Base-by-base conservation (phyloP, 1,140 invertebrate species). In the Lerema accius region DNA sequence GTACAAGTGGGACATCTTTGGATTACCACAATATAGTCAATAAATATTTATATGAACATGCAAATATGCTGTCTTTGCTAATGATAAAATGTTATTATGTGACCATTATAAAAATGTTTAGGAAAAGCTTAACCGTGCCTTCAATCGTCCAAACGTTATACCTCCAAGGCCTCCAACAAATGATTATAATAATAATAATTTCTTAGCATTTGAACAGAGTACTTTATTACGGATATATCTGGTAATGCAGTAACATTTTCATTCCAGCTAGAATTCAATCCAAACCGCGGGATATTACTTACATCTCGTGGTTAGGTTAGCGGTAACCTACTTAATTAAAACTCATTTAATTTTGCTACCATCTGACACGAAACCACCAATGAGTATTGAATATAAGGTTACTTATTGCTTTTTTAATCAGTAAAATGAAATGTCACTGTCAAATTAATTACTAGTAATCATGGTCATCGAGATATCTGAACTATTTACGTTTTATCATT, bases 241-340 rank as follows among this genome's bases (percentile, higher is more conserved):
- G 16, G 17, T 50, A 32, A 32, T 16, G 2, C 13, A 50, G 10
- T 17, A 37, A 37, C 17, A 4, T 45, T 56, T 45, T 10, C 43
- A 45, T 35, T 45, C 15, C 32, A 40, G 32, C 40, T 46, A 58
- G 42, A 58, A 58, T 58, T 58, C 23, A 45, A 58, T 58, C 14
- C 42, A 58, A 58, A 45, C 53, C 53, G 10, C 40, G 15, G 9
- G 6, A 15, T 58, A 45, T 58, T 46, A 35, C 4, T 58, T 46
- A 35, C 10, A 45, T 43, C 2, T 58, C 53, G 53, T 35, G 53
- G 53, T 58, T 17, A 32, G 53, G 53, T 58, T 17, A 32, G 56
- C 9, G 43, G 56, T 59, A 59, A 59, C 56, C 56, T 59, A 59
- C 43, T 37, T 59, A 59, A 59, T 59, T 39, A n/a, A 59, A 48